A percentile compares a stretch with the other conserved stretches of the same genome.
These are phyloP conservation scores for Oophaga sylvatica DNA, from an alignment of 2,797 vertebrate genomes.

Conservation along the genomic window DNA sequence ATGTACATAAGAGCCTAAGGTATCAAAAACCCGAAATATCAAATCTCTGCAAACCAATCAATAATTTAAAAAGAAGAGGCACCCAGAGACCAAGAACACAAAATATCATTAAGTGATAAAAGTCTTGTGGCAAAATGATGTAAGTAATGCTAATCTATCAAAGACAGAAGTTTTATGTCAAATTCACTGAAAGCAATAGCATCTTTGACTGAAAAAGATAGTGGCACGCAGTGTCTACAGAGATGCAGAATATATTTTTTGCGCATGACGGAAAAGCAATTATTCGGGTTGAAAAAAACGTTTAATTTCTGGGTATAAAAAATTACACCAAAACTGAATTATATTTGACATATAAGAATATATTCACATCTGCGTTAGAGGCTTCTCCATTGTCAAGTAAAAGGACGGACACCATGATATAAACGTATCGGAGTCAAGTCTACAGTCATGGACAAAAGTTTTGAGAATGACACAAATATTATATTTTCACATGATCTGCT, in stretches of 20 bases:
- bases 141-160: constrained; percentile 42
- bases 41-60: constrained; percentile 43
- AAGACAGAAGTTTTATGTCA: constrained; percentile 29
- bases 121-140: constrained; percentile 29
- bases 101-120: constrained; percentile 57
- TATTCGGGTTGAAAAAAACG: background rate
- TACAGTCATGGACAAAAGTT: too few species aligned
- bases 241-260: background rate
- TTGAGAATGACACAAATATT: too few species aligned
- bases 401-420: too few species aligned
- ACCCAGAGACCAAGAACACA: background rate
- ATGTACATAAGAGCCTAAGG: constrained; percentile 4
- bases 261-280: background rate
- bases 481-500: too few species aligned
- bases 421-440: too few species aligned
- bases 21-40: background rate
- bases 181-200: background rate
- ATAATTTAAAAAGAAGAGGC: constrained; percentile 33
- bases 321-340: background rate
- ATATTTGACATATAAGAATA: background rate
- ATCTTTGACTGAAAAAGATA: constrained; percentile 17
- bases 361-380: too few species aligned
- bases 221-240: constrained; percentile 1
- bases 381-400: too few species aligned
- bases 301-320: background rate